A percentile compares a stretch with the other conserved stretches of the same genome.
Conservation (phyloP, 2,797 vertebrate genomes). For the Poecilia velifera region DNA sequence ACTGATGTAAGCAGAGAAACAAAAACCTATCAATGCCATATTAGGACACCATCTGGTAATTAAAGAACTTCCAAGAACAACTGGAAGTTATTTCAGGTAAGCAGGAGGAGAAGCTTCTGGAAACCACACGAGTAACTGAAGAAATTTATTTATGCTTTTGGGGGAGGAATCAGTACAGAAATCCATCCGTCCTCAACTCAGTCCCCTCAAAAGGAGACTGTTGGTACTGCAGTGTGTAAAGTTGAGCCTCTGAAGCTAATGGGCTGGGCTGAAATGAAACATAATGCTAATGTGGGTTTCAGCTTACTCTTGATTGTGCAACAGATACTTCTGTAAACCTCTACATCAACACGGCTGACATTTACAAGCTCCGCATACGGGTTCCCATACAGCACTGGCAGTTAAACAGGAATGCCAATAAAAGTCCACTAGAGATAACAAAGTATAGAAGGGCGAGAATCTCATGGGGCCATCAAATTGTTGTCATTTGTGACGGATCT, state of each 20-base stretch:
- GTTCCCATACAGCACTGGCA: conserved; percentile 14
- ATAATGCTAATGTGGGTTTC: conserved; percentile 35
- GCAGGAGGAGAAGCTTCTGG: conserved; percentile 23
- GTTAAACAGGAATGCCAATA: conserved; percentile 58
- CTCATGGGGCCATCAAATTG: conserved; percentile 30
- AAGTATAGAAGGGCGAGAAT: conserved; percentile 10
- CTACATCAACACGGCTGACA: conserved; percentile 25
- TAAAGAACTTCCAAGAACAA: conserved; percentile 59
- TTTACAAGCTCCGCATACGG: conserved; percentile 23
- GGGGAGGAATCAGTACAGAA: neutral
- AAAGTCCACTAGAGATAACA: conserved; percentile 49
- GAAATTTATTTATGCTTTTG: neutral
- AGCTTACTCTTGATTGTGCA: conserved; percentile 49
- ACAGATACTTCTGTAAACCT: conserved; percentile 42
- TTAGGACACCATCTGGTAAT: conserved; percentile 58
- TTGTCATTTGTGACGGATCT: conserved; percentile 46
- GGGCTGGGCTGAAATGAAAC: conserved; percentile 40
- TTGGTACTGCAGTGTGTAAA: neutral
- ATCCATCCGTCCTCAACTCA: neutral
- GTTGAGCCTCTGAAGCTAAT: conserved; percentile 12
- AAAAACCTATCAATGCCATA: conserved; percentile 43
- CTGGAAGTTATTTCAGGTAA: conserved; percentile 38
- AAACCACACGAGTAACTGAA: conserved; percentile 30
- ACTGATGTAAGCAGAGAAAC: conserved; percentile 22
- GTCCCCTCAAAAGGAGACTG: neutral